Evolutionary conservation across 2,888 invertebrate species (phyloP).

Genomic region (Hybos culiciformis): DNA sequence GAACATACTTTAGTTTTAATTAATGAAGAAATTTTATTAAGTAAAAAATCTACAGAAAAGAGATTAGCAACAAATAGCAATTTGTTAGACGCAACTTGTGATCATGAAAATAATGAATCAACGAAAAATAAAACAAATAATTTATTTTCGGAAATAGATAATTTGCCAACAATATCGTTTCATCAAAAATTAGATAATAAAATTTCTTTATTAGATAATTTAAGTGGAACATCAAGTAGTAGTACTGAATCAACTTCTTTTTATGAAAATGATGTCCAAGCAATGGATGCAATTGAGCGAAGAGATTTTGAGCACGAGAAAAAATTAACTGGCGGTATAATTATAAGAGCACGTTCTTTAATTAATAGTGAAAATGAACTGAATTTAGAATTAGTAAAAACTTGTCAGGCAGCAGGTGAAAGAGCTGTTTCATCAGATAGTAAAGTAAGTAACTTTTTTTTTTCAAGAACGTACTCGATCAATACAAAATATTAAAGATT

Average conservation of each 20-base stretch:
- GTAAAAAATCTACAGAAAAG: no score
- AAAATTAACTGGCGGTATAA: slow-evolving; percentile 30
- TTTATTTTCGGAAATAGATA: no score
- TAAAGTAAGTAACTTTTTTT: slow-evolving; percentile 21
- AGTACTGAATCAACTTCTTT: slow-evolving; percentile 9
- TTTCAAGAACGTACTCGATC: neutral
- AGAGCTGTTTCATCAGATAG: slow-evolving; percentile 30
- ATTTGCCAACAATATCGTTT: no score
- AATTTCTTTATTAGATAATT: slow-evolving; percentile 5
- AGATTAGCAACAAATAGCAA: no score
- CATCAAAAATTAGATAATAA: no score
- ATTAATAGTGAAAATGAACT: slow-evolving; percentile 27
- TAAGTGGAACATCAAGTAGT: slow-evolving; percentile 16
- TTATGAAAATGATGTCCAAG: slow-evolving; percentile 28
- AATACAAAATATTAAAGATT: neutral
- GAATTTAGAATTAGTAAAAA: slow-evolving; percentile 30
- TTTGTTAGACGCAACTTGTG: no score
- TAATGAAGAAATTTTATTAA: no score
- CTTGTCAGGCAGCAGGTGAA: slow-evolving; percentile 15
- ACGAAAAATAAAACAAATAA: no score
- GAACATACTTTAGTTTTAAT: slow-evolving; percentile 5
- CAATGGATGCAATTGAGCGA: slow-evolving; percentile 35
- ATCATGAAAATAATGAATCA: neutral
- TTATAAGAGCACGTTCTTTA: slow-evolving; percentile 29
- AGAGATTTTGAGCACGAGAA: slow-evolving; percentile 34